Evolutionary conservation across 2,797 vertebrate species (phyloP).

Genomic region (Ptychobarbus kaznakovi): DNA sequence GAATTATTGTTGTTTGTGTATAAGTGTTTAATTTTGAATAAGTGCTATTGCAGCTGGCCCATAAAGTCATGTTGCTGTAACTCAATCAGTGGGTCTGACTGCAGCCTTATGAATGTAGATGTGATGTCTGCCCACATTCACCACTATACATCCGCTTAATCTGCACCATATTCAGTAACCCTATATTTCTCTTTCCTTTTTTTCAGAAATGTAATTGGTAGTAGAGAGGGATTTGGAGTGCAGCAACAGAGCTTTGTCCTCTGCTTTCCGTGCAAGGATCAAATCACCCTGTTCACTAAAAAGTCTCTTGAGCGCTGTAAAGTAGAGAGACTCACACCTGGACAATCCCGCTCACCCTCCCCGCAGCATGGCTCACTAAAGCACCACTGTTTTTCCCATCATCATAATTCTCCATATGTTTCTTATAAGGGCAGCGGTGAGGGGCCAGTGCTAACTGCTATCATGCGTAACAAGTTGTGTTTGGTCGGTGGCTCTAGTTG

Average conservation of each 20-base stretch:
- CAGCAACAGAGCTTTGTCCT: constrained; percentile 10
- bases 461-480: constrained; percentile 23
- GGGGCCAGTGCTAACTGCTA: constrained; percentile 39
- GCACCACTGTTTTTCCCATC: constrained; percentile 70
- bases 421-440: constrained; percentile 61
- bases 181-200: background rate
- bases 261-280: constrained; percentile 69
- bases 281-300: constrained; percentile 64
- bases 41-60: constrained; percentile 55
- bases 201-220: background rate
- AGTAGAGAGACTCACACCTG: constrained; percentile 71
- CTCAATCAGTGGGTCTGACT: constrained; percentile 34
- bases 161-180: background rate
- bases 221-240: background rate
- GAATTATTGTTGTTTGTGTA: background rate
- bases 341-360: constrained; percentile 54
- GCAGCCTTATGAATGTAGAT: constrained; percentile 53
- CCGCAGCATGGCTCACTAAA: constrained; percentile 55
- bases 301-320: constrained; percentile 68
- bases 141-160: background rate
- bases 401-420: constrained; percentile 72
- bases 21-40: constrained; percentile 38
- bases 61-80: constrained; percentile 40
- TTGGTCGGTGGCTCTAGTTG: constrained; percentile 14
- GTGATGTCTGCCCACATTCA: constrained; percentile 25